Conservation (phyloP, 2,888 invertebrate species). For the Lamproptera curius region DNA sequence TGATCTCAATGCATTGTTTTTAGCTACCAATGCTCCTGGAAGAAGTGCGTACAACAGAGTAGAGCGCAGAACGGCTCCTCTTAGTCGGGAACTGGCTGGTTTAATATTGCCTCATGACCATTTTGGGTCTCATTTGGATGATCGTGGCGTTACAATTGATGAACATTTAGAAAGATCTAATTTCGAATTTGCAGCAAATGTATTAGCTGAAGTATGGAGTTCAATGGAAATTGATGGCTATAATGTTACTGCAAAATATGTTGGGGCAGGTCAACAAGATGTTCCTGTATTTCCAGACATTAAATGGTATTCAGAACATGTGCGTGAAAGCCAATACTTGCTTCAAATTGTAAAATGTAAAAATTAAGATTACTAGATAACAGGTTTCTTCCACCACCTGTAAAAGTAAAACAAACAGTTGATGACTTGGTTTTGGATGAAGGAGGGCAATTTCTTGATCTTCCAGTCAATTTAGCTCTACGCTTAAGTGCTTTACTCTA, state of each 20-base stretch:
- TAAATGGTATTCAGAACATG: slow-evolving; percentile 25
- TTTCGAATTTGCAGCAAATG: slow-evolving; percentile 28
- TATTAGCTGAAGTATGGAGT: slow-evolving; percentile 26
- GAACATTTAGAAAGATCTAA: slow-evolving; percentile 30
- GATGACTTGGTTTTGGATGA: slow-evolving; percentile 27
- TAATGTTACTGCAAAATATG: slow-evolving; percentile 27
- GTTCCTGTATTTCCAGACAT: slow-evolving; percentile 22
- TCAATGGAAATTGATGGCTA: slow-evolving; percentile 30
- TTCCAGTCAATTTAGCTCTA: slow-evolving; percentile 34
- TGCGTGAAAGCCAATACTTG: slow-evolving; percentile 30
- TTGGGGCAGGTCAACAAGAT: slow-evolving; percentile 25
- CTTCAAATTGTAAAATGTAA: slow-evolving; percentile 22
- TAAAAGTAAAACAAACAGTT: slow-evolving; percentile 25
- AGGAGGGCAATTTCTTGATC: slow-evolving; percentile 27
- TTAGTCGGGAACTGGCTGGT: slow-evolving; percentile 29
- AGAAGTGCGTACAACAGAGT: slow-evolving; percentile 30
- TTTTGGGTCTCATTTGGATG: slow-evolving; percentile 26
- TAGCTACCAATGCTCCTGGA: slow-evolving; percentile 32
- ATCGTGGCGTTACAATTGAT: slow-evolving; percentile 28
- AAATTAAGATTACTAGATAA: slow-evolving; percentile 23
- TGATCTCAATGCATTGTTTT: slow-evolving; percentile 29
- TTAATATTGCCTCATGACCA: slow-evolving; percentile 30
- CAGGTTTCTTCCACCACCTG: slow-evolving; percentile 25
- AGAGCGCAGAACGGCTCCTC: slow-evolving; percentile 31
- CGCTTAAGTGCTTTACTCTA: slow-evolving; percentile 23